phyloP scores from a whole-genome alignment of 2,797 vertebrate genomes.

The Chrysolophus pictus region DNA sequence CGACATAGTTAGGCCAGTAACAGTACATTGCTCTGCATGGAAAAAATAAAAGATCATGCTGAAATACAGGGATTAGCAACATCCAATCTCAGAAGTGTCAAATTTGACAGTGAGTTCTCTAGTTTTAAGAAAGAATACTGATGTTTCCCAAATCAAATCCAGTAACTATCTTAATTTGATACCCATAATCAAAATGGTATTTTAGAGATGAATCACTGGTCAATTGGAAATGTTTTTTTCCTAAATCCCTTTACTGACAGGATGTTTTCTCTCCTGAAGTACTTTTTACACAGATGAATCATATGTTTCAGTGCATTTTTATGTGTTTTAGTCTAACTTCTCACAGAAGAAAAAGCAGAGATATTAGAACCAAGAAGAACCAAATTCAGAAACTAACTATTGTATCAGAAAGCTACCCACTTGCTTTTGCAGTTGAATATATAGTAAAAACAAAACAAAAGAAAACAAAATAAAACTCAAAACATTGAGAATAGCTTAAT shows the following conservation, averaged over 20 bases:
- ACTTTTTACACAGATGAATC: background rate
- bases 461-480: rapidly evolving
- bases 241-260: background rate
- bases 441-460: background rate
- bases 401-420: background rate
- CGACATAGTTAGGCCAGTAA: background rate
- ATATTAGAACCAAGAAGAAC: background rate
- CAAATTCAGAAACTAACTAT: background rate
- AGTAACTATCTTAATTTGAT: background rate
- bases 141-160: background rate
- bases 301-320: background rate
- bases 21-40: background rate
- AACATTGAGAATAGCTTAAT: background rate
- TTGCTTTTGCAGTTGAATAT: background rate
- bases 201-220: background rate
- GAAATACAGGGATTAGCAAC: background rate
- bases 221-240: background rate
- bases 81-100: background rate
- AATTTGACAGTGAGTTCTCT: background rate
- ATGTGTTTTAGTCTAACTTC: background rate
- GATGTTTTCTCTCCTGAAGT: background rate
- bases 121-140: background rate
- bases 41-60: background rate
- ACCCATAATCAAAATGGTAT: background rate
- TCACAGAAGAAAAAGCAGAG: background rate